These are phyloP conservation scores for Synaphobranchus kaupii DNA, from an alignment of 2,797 vertebrate species.

Conservation along the genomic window DNA sequence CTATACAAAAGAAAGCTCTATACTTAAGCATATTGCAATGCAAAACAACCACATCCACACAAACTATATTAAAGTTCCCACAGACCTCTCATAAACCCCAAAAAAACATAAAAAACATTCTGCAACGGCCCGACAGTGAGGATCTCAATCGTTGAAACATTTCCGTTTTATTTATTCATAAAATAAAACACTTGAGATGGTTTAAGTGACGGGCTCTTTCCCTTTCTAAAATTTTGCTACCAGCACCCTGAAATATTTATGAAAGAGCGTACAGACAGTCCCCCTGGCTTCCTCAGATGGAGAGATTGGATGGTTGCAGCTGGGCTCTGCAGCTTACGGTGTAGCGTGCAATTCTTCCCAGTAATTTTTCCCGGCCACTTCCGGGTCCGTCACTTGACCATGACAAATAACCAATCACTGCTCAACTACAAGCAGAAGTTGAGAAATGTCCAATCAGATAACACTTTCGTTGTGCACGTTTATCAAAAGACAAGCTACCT, in stretches of 20 bases:
- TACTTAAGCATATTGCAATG: slow-evolving; percentile 59
- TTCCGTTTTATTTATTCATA: background rate
- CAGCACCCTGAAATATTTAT: background rate
- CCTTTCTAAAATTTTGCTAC: background rate
- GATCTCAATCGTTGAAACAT: background rate
- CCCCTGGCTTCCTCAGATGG: background rate
- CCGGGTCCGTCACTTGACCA: too few species aligned
- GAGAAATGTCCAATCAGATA: too few species aligned
- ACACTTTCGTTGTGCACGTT: too few species aligned
- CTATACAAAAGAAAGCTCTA: slow-evolving; percentile 70
- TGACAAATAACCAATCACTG: too few species aligned
- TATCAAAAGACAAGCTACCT: too few species aligned
- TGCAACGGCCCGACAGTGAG: background rate
- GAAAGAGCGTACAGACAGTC: background rate
- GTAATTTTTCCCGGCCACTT: too few species aligned
- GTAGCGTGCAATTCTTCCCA: too few species aligned
- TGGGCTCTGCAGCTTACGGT: background rate
- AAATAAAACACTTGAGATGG: background rate
- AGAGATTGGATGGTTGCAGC: background rate
- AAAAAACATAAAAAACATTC: background rate
- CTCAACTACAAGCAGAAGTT: too few species aligned
- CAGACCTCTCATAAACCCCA: background rate
- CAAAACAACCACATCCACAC: background rate
- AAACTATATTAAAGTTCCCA: background rate
- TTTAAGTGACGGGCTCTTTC: background rate